Evolutionary conservation across 2,888 invertebrate species (phyloP).

Genomic region (Rotaria socialis): DNA sequence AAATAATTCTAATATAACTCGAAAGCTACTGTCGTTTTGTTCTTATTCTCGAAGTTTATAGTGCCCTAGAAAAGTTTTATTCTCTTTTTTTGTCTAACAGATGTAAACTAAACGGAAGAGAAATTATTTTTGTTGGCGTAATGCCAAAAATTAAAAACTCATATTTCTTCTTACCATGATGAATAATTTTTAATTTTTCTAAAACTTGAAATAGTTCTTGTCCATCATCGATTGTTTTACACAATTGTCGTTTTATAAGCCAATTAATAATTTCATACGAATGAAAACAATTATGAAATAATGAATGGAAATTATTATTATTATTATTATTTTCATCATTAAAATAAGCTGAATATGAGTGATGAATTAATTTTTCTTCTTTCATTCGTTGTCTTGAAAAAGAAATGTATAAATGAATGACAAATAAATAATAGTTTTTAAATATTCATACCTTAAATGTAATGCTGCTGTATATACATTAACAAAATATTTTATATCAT

Average conservation of each 20-base stretch:
- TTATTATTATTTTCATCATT: slow-evolving; percentile 16
- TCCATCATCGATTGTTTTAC: background rate
- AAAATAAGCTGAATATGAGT: background rate
- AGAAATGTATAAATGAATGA: background rate
- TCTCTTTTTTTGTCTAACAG: too few species aligned
- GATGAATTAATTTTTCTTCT: slow-evolving; percentile 20
- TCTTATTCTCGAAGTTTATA: too few species aligned
- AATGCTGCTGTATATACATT: slow-evolving; percentile 12
- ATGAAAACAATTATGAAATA: slow-evolving; percentile 35
- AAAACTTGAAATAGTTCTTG: background rate
- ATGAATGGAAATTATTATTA: background rate
- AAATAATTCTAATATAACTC: too few species aligned
- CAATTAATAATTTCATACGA: slow-evolving; percentile 22
- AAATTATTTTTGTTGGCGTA: background rate
- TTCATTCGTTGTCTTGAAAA: background rate
- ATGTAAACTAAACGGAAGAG: too few species aligned
- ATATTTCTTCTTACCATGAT: background rate
- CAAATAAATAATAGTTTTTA: background rate
- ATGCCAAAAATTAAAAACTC: background rate
- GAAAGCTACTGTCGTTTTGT: too few species aligned
- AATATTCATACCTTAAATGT: slow-evolving; percentile 7
- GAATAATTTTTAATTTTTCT: slow-evolving; percentile 23
- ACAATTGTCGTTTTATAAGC: slow-evolving; percentile 23
- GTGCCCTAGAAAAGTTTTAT: too few species aligned
- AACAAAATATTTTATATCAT: slow-evolving; percentile 12